Evolutionary conservation across 2,888 invertebrate species (phyloP).

Genomic region (Phaedon cochleariae): DNA sequence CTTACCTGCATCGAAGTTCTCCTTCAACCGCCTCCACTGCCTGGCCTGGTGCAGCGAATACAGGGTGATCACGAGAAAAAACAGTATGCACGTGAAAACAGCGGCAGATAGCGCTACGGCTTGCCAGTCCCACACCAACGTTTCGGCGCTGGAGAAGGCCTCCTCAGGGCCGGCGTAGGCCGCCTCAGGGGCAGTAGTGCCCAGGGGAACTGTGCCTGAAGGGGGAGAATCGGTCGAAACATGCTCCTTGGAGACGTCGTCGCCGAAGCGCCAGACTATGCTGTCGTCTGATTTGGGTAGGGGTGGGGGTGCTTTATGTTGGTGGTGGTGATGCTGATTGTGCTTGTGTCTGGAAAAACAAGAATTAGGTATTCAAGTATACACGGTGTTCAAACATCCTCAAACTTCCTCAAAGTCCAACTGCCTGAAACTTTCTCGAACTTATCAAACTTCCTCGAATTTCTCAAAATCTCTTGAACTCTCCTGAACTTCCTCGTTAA

Average conservation of each 20-base stretch:
- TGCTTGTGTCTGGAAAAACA: constrained; percentile 42
- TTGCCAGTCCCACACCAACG: constrained; percentile 76
- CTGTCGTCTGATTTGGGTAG: constrained; percentile 34
- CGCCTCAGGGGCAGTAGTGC: constrained; percentile 40
- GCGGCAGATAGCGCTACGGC: constrained; percentile 76
- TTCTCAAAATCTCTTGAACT: no score
- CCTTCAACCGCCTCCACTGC: constrained; percentile 82
- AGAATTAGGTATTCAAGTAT: no score
- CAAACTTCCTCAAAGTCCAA: no score
- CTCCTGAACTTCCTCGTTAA: no score
- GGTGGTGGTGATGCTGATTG: constrained; percentile 45
- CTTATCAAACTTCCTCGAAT: no score
- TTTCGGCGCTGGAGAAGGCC: constrained; percentile 63
- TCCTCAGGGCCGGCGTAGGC: constrained; percentile 58
- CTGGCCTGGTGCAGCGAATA: constrained; percentile 80
- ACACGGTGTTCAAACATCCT: no score
- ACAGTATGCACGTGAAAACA: constrained; percentile 78
- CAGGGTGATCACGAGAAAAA: constrained; percentile 80
- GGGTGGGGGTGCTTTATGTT: constrained; percentile 39
- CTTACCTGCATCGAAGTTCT: constrained; percentile 80
- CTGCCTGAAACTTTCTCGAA: no score
- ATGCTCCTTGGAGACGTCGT: constrained; percentile 36
- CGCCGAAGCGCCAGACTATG: constrained; percentile 41
- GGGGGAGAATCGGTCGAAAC: not conserved
- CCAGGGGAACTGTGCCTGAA: not conserved